Evolutionary conservation across 2,888 invertebrate species (phyloP).

Genomic region (Schizaphis graminum): DNA sequence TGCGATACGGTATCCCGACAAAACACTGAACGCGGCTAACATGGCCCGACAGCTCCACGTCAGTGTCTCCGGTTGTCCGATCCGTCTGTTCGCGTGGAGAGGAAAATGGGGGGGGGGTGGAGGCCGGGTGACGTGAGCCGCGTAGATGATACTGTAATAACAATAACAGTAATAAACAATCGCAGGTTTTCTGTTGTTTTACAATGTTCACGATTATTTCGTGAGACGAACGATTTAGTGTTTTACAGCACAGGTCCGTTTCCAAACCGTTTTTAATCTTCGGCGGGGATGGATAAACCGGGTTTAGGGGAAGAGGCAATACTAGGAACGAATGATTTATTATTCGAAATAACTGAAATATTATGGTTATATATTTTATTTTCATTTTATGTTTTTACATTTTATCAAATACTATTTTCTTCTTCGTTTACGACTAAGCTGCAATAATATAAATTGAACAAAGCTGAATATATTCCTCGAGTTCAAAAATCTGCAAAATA

Average conservation of each 20-base stretch:
- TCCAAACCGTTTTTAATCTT: neutral
- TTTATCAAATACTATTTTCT: neutral
- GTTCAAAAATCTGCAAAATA: neutral
- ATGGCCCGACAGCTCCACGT: neutral
- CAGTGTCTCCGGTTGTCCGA: neutral
- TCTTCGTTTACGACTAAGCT: neutral
- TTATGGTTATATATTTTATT: neutral
- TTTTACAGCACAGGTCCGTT: neutral
- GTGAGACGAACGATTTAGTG: neutral
- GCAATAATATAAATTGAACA: neutral
- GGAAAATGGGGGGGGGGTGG: neutral
- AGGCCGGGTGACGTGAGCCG: neutral
- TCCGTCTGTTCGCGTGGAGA: neutral
- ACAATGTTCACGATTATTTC: neutral
- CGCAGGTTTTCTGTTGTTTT: neutral
- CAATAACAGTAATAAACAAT: neutral
- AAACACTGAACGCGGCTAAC: neutral
- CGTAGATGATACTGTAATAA: neutral
- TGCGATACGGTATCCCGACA: neutral
- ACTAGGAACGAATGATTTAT: neutral
- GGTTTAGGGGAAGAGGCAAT: neutral
- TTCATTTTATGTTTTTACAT: neutral
- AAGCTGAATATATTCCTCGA: neutral
- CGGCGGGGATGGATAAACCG: neutral
- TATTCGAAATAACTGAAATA: neutral